Conservation (phyloP, 2,113 vertebrate genomes). For the Patagioenas fasciata region DNA sequence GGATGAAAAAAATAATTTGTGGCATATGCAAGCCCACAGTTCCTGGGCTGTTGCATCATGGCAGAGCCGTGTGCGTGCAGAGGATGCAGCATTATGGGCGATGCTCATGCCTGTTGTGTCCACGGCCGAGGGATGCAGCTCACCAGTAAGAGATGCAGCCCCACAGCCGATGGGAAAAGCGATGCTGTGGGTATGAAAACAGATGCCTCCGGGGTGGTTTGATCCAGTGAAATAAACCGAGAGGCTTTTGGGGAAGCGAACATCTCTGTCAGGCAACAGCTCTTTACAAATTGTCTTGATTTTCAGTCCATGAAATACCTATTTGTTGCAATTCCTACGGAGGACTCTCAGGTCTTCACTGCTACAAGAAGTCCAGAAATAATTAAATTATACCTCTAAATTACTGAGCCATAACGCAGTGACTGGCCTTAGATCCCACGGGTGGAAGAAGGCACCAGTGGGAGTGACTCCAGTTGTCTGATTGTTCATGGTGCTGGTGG, state of each 20-base stretch:
- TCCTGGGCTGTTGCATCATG: not conserved
- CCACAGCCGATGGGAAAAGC: rapidly evolving
- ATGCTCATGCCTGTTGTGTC: not conserved
- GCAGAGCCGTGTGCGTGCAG: rapidly evolving
- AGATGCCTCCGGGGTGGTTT: not conserved
- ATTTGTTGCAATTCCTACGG: rapidly evolving
- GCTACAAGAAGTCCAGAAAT: not conserved
- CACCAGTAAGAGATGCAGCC: not conserved
- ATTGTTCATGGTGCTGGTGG: not conserved
- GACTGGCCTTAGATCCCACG: not conserved
- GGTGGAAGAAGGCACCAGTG: not conserved
- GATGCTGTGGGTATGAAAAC: rapidly evolving
- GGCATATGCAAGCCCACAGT: not conserved
- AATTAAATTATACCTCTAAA: not conserved
- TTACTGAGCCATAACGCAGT: not conserved
- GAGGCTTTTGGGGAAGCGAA: not conserved
- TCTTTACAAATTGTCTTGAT: rapidly evolving
- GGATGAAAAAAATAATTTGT: not conserved
- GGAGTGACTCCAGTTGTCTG: rapidly evolving
- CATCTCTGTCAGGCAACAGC: not conserved
- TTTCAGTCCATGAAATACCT: not conserved
- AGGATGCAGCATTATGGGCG: rapidly evolving
- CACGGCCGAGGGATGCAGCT: not conserved
- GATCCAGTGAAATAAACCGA: not conserved
- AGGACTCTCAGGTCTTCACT: not conserved